These are phyloP conservation scores for Grapholita molesta DNA, from an alignment of 1,140 invertebrate species.

Conservation along the genomic window DNA sequence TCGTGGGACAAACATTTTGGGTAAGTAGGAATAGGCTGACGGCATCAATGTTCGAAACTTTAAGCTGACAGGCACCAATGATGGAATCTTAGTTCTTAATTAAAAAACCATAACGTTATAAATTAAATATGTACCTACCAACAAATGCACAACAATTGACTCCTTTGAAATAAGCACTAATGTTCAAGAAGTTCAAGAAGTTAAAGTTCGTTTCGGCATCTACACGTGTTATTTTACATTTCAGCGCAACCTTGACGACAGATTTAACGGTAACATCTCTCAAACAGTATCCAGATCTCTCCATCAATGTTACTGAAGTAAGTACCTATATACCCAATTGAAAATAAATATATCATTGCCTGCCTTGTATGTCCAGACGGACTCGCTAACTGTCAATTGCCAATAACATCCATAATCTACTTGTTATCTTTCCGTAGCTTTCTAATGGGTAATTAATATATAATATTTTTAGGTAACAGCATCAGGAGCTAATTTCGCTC, in stretches of 20 bases:
- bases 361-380: background rate
- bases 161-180: too few relatives aligned
- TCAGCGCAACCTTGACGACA: conserved; percentile 58
- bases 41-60: too few relatives aligned
- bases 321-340: conserved; percentile 26
- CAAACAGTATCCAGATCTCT: conserved; percentile 62
- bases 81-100: too few relatives aligned
- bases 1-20: conserved; percentile 88
- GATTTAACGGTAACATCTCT: conserved; percentile 58
- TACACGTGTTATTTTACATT: conserved; percentile 21
- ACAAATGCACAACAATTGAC: too few relatives aligned
- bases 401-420: too few relatives aligned
- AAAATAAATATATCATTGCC: background rate
- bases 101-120: too few relatives aligned
- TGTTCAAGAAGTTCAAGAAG: too few relatives aligned
- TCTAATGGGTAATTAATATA: conserved; percentile 13
- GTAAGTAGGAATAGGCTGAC: too few relatives aligned
- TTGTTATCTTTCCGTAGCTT: too few relatives aligned
- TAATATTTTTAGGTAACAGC: conserved; percentile 69
- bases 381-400: background rate
- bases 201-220: too few relatives aligned
- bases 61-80: too few relatives aligned
- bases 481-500: conserved; percentile 81
- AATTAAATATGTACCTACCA: too few relatives aligned
- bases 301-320: conserved; percentile 65